Conservation (phyloP, 1,140 invertebrate genomes). For the Triops cancriformis region DNA sequence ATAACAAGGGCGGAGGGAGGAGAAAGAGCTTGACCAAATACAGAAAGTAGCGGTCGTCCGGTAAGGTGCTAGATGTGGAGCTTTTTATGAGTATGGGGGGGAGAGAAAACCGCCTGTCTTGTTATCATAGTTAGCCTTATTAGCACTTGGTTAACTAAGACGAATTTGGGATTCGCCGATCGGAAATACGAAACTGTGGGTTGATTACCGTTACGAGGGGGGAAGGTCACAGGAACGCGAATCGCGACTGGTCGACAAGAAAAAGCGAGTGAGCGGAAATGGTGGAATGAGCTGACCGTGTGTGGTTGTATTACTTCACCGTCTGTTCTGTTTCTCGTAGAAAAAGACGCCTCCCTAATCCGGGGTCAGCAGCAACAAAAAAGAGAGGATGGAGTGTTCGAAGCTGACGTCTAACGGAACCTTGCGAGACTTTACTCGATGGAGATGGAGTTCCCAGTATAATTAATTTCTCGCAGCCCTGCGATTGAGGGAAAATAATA, state of each 20-base stretch:
- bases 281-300: neutral
- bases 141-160: neutral
- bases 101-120: neutral
- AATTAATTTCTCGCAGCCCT: neutral
- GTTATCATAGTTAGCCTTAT: neutral
- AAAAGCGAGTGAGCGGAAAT: neutral
- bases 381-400: neutral
- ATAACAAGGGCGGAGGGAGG: neutral
- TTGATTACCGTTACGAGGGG: neutral
- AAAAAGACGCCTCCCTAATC: neutral
- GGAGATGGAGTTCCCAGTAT: neutral
- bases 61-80: neutral
- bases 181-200: neutral
- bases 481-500: neutral
- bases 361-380: neutral
- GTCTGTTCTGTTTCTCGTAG: neutral
- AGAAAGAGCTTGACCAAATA: neutral
- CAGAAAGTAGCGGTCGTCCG: neutral
- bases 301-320: neutral
- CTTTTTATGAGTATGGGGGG: neutral
- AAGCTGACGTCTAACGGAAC: neutral
- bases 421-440: neutral
- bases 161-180: neutral
- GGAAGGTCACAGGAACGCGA: neutral
- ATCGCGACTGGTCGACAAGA: neutral